Conservation (phyloP, 2,113 vertebrate genomes). For the Noturus placidus region DNA sequence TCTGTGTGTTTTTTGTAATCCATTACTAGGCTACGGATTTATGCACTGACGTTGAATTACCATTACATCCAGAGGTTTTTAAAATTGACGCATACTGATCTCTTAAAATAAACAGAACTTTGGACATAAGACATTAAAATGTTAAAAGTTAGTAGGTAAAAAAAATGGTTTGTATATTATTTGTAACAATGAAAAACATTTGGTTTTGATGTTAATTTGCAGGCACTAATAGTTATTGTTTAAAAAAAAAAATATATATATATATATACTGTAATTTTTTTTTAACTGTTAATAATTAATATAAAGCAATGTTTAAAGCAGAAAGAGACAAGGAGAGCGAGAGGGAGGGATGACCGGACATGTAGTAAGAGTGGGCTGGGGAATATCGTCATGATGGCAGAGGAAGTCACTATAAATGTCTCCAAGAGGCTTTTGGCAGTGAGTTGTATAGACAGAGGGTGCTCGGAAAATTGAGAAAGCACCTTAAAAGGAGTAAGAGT, state of each 20-base stretch:
- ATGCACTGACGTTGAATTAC: neutral
- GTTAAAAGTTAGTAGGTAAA: neutral
- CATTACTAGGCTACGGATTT: neutral
- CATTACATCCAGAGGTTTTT: neutral
- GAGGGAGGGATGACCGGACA: neutral
- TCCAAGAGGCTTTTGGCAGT: conserved; percentile 44
- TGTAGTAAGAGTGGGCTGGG: conserved; percentile 31
- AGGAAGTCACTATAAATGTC: conserved; percentile 38
- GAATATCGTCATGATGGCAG: conserved; percentile 38
- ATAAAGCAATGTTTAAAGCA: neutral
- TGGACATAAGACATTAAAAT: neutral
- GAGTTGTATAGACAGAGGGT: conserved; percentile 28
- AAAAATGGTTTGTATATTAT: neutral
- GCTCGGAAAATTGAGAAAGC: conserved; percentile 45
- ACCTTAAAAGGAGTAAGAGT: conserved; percentile 58
- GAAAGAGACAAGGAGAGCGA: neutral
- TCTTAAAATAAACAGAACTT: neutral
- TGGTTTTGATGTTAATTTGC: too few species aligned
- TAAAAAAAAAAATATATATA: too few species aligned
- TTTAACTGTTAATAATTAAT: too few species aligned
- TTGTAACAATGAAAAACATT: too few species aligned
- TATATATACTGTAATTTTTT: too few species aligned
- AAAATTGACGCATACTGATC: neutral
- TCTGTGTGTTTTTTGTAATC: neutral
- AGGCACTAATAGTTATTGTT: too few species aligned